Percentiles rank a stretch among this genome's conserved stretches.
Evolutionary conservation across 2,888 invertebrate genomes (phyloP).

Genomic region (Pantelozetes paolii): DNA sequence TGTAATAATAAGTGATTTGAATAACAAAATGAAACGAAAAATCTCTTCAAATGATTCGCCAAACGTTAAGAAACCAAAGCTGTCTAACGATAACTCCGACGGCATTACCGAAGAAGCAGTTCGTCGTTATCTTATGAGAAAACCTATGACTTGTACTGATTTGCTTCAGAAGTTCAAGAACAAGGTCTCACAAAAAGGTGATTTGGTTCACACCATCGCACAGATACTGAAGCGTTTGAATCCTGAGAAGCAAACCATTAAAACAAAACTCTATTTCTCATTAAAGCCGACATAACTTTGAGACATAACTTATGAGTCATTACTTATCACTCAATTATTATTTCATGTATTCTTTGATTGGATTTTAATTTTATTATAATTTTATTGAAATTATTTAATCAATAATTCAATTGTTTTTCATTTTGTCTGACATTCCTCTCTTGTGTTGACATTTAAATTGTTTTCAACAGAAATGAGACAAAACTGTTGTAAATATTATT

Average conservation of each 20-base stretch:
- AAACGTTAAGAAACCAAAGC: slow-evolving; percentile 25
- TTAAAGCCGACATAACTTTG: slow-evolving; percentile 58
- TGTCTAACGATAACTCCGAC: slow-evolving; percentile 59
- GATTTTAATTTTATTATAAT: too few relatives aligned
- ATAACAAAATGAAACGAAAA: neutral
- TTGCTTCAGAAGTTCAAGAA: slow-evolving; percentile 90
- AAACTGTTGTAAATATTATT: neutral
- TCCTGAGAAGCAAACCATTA: slow-evolving; percentile 85
- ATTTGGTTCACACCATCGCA: slow-evolving; percentile 87
- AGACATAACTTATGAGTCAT: neutral
- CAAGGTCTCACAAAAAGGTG: slow-evolving; percentile 72
- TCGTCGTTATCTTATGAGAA: slow-evolving; percentile 84
- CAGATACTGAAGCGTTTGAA: slow-evolving; percentile 90
- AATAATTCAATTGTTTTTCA: neutral
- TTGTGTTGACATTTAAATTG: neutral
- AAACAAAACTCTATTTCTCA: slow-evolving; percentile 90
- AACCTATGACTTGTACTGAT: slow-evolving; percentile 97
- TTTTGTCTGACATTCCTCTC: neutral
- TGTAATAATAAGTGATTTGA: neutral
- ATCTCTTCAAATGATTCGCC: neutral
- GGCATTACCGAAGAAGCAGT: slow-evolving; percentile 93
- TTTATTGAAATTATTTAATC: neutral
- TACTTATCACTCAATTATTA: neutral
- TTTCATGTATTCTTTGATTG: neutral
- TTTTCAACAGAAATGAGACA: neutral